Conservation (phyloP, 1,140 invertebrate species). For the Fopius arisanus region DNA sequence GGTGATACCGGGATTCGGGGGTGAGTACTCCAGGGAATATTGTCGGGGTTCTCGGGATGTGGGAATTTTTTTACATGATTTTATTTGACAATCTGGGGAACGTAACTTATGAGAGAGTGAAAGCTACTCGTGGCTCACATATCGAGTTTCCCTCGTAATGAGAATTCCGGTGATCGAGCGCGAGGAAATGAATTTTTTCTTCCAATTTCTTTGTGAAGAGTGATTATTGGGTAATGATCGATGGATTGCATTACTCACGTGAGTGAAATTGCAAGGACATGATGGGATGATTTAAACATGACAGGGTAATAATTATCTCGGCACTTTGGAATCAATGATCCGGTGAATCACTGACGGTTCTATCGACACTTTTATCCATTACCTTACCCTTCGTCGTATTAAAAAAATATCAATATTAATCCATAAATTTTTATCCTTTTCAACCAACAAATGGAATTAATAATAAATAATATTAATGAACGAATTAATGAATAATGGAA, state of each 20-base stretch:
- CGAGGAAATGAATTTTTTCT: not conserved
- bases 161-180: not conserved
- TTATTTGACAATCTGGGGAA: too few relatives aligned
- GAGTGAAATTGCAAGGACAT: conserved; percentile 3
- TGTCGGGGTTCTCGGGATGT: too few relatives aligned
- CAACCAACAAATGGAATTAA: too few relatives aligned
- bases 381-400: not conserved
- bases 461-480: too few relatives aligned
- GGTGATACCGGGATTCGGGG: not conserved
- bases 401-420: too few relatives aligned
- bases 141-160: not conserved
- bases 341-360: not conserved
- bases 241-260: not conserved
- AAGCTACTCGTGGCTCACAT: not conserved
- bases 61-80: too few relatives aligned
- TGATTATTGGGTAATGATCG: not conserved
- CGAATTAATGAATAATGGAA: too few relatives aligned
- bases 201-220: not conserved
- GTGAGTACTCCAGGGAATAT: not conserved
- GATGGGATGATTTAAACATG: not conserved
- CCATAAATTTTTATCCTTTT: too few relatives aligned
- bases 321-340: not conserved
- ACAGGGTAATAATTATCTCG: not conserved
- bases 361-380: not conserved
- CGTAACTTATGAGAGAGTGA: not conserved